phyloP scores from a whole-genome alignment of 1,140 invertebrate genomes.

The Drosophila auraria region DNA sequence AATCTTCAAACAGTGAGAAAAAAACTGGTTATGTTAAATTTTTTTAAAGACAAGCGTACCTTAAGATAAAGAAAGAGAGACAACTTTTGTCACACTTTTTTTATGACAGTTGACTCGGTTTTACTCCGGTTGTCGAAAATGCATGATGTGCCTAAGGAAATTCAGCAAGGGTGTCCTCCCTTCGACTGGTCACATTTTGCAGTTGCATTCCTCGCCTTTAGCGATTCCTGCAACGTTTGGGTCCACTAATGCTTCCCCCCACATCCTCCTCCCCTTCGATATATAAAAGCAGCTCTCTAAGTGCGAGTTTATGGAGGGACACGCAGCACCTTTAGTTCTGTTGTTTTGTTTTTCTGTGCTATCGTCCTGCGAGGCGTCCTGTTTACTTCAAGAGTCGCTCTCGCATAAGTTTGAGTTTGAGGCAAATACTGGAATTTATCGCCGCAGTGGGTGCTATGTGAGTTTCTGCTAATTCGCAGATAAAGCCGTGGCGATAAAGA shows the following conservation, averaged over 20 bases:
- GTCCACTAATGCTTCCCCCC: slow-evolving; percentile 44
- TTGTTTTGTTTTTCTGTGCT: slow-evolving; percentile 23
- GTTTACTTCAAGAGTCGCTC: slow-evolving; percentile 43
- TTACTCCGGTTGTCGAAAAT: no score
- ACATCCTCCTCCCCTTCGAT: slow-evolving; percentile 1
- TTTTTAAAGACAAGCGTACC: neutral
- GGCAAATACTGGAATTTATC: slow-evolving; percentile 68
- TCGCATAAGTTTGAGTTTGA: slow-evolving; percentile 59
- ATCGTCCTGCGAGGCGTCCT: slow-evolving; percentile 14
- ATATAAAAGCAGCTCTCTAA: slow-evolving; percentile 23
- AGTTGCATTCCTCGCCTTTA: slow-evolving; percentile 8
- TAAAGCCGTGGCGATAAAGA: slow-evolving; percentile 41
- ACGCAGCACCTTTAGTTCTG: slow-evolving; percentile 44
- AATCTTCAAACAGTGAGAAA: no score
- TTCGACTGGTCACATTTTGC: slow-evolving; percentile 18
- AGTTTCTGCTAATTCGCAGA: slow-evolving; percentile 41
- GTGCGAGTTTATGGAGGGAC: slow-evolving; percentile 30
- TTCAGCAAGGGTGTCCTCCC: neutral
- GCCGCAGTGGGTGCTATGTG: slow-evolving; percentile 13
- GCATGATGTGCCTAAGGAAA: no score
- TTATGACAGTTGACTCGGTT: no score
- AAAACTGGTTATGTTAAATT: neutral
- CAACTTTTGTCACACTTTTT: no score
- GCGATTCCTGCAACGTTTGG: slow-evolving; percentile 31
- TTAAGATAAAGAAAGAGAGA: no score